Base-by-base conservation (phyloP, 2,797 vertebrate species). In the Paedocypris micromegethes region DNA sequence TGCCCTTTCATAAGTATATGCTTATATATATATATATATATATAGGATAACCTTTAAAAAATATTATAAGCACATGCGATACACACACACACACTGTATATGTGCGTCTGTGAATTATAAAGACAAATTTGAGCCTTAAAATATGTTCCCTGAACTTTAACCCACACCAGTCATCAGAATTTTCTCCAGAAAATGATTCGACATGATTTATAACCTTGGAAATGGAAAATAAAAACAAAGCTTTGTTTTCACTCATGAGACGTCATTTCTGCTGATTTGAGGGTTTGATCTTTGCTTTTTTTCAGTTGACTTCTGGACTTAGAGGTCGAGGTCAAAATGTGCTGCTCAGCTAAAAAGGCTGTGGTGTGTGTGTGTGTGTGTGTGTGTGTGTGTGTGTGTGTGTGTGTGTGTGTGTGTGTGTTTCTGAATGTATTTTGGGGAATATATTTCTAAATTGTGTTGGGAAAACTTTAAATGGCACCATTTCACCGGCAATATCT, bases 271-370 rank as follows among this genome's bases (percentile, higher is more conserved):
- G 88, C 83, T 76, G 83, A 85, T 81, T 79, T 76, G 77, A 67
- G 70, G 66, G 72, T 82, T 79, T 76, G 41, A 70, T 79, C 78
- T 79, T 74, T 66, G 72, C 44, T 63, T 72, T 70, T 77, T 65
- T 77, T 74, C 81, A 83, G 81, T 82, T 83, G 86, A 83, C 79
- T 77, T 84, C 83, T 85, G 60, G 57, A 64, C 45, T 71, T 39
- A 40, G 42, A 70, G 64, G 70, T 69, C 68, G 57, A 66, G 70
- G 65, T 58, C 74, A 53, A 83, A 88, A 85, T 39, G 79, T 77
- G 77, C 76, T 53, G 74, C 77, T 87, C 86, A 85, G 86, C 84
- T 86, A 86, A 86, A 89, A 88, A 84, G 70, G 75, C 81, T 85
- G 60, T 63, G 58, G 61, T 46, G 60, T 73, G 72, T 77, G 64